A percentile compares a stretch with the other conserved stretches of the same genome.
These are phyloP conservation scores for Dreissena polymorpha DNA, from an alignment of 1,140 invertebrate genomes.

Conservation along the genomic window DNA sequence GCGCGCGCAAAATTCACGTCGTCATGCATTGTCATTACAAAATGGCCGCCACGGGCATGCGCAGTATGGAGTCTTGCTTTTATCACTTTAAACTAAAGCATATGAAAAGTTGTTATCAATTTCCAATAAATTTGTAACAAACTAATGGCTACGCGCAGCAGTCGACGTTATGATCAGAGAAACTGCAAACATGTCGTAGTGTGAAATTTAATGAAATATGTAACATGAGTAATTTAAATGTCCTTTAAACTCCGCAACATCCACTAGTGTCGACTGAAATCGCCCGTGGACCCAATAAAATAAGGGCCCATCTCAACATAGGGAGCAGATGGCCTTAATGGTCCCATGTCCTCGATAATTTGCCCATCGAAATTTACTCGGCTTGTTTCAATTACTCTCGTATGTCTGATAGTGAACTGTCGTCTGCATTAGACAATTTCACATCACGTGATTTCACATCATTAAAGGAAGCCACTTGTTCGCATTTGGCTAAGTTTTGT, in stretches of 20 bases:
- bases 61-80: background rate
- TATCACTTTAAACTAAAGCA: slow-evolving; percentile 26
- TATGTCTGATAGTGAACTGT: no score
- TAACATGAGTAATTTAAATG: slow-evolving; percentile 21
- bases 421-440: no score
- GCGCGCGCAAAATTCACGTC: background rate
- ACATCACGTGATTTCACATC: no score
- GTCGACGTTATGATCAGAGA: slow-evolving; percentile 23
- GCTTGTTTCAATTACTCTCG: no score
- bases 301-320: background rate
- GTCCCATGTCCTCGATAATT: slow-evolving; percentile 3
- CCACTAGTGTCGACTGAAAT: background rate
- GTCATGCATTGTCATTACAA: slow-evolving; percentile 25
- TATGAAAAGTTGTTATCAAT: slow-evolving; percentile 40
- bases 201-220: slow-evolving; percentile 37
- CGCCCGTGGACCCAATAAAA: background rate
- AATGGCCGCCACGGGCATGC: background rate
- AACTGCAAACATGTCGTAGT: slow-evolving; percentile 22
- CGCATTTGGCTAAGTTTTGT: no score
- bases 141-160: slow-evolving; percentile 29
- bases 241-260: background rate
- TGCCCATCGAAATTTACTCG: background rate
- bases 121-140: slow-evolving; percentile 46
- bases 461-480: no score
- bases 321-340: slow-evolving; percentile 3